phyloP scores from a whole-genome alignment of 2,113 vertebrate species.

The Engystomops pustulosus region DNA sequence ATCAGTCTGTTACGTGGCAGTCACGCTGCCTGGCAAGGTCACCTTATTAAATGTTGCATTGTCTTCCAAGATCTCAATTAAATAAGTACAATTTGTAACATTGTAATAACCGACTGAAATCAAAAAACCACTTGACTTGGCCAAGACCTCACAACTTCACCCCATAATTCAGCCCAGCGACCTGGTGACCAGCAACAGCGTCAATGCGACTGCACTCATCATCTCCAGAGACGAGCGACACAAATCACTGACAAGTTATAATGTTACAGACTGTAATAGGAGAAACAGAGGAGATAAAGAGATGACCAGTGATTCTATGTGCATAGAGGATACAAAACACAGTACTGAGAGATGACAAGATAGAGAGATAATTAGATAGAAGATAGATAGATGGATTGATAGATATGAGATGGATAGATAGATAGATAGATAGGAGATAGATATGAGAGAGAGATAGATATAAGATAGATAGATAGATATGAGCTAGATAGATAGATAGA shows the following conservation, averaged over 20 bases:
- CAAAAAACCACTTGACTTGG: neutral
- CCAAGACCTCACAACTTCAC: neutral
- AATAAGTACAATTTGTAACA: neutral
- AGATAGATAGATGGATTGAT: neutral
- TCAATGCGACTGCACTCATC: neutral
- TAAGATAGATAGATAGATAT: neutral
- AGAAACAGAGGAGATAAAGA: neutral
- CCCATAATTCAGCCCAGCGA: neutral
- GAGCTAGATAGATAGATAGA: neutral
- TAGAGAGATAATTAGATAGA: neutral
- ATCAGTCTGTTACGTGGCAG: neutral
- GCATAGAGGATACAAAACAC: no score
- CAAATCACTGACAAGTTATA: neutral
- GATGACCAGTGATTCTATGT: neutral
- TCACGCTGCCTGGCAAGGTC: neutral
- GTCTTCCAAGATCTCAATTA: conserved; percentile 11
- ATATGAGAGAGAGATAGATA: neutral
- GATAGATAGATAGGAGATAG: neutral
- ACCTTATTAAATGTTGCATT: neutral
- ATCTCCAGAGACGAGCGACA: neutral
- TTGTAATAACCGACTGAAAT: neutral
- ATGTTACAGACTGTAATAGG: neutral
- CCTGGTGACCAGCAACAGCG: no score
- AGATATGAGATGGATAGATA: neutral
- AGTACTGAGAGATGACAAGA: neutral